A percentile compares a stretch with the other conserved stretches of the same genome.
These are phyloP conservation scores for Rhagonycha lutea DNA, from an alignment of 2,888 invertebrate species.

Conservation along the genomic window DNA sequence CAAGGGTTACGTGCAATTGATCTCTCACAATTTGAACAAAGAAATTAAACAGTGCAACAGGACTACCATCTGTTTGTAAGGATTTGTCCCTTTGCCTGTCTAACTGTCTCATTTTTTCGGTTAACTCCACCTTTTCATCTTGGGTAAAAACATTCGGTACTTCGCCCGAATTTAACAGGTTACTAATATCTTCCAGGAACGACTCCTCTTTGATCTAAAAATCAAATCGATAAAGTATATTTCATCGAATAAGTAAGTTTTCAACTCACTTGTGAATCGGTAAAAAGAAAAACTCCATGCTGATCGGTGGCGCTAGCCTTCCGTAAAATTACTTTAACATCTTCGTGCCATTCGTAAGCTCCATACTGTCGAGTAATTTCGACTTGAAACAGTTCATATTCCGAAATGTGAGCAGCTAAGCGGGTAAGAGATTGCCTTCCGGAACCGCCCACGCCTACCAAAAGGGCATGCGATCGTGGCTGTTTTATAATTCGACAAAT, in stretches of 20 bases:
- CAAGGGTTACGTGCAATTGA: conserved; percentile 85
- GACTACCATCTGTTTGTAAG: conserved; percentile 89
- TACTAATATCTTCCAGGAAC: conserved; percentile 91
- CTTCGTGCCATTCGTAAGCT: conserved; percentile 87
- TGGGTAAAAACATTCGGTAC: conserved; percentile 86
- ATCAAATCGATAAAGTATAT: conserved; percentile 13
- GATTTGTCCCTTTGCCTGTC: conserved; percentile 87
- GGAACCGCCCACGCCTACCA: conserved; percentile 92
- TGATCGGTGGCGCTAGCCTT: conserved; percentile 84
- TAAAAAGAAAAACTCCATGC: conserved; percentile 87
- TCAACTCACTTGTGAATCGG: conserved; percentile 77
- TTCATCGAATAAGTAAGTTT: not conserved
- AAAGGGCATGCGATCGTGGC: conserved; percentile 85
- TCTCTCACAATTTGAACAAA: conserved; percentile 87
- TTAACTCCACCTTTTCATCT: conserved; percentile 88
- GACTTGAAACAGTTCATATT: conserved; percentile 90
- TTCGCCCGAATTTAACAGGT: conserved; percentile 90
- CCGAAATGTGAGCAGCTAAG: conserved; percentile 90
- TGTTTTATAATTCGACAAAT: conserved; percentile 90
- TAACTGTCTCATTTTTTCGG: conserved; percentile 90
- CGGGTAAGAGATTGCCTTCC: conserved; percentile 90
- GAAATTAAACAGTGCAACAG: conserved; percentile 87
- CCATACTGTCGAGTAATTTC: conserved; percentile 90
- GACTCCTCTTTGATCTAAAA: conserved; percentile 86
- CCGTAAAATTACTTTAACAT: conserved; percentile 78